Evolutionary conservation across 2,113 vertebrate genomes (phyloP).

Genomic region (Entosphenus tridentatus): DNA sequence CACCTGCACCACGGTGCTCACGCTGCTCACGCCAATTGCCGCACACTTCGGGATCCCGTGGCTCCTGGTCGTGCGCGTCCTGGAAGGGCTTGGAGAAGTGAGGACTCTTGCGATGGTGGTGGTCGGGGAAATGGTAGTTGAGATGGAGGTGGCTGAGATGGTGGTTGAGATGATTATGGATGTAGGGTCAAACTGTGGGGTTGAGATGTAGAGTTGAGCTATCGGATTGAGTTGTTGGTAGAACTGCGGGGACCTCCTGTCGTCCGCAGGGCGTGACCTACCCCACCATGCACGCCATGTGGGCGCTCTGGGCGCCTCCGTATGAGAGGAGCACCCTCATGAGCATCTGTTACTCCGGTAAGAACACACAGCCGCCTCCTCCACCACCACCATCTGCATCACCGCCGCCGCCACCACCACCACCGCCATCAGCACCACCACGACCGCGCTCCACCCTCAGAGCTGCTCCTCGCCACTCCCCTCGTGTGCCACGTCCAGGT

Average conservation of each 20-base stretch:
- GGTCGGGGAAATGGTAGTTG: too few species aligned
- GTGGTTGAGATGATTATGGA: too few species aligned
- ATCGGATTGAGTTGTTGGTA: too few species aligned
- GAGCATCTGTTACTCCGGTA: conserved; percentile 78
- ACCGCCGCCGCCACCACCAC: too few species aligned
- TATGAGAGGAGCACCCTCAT: conserved; percentile 81
- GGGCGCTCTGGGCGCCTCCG: conserved; percentile 83
- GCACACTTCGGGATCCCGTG: conserved; percentile 30
- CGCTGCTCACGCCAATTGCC: conserved; percentile 60
- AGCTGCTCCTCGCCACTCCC: neutral
- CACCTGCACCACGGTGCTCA: conserved; percentile 49
- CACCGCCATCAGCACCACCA: too few species aligned
- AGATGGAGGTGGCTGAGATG: too few species aligned
- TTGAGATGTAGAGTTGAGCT: too few species aligned
- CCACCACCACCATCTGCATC: too few species aligned
- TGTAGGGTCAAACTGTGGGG: too few species aligned
- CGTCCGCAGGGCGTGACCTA: conserved; percentile 62
- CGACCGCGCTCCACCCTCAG: neutral
- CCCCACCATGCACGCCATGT: conserved; percentile 92
- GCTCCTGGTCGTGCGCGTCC: conserved; percentile 24
- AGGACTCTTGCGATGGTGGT: neutral
- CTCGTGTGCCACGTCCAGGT: neutral
- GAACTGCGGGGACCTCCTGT: neutral
- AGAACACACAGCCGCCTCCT: conserved; percentile 10
- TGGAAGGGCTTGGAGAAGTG: conserved; percentile 34